These are phyloP conservation scores for Eupithecia centaureata DNA, from an alignment of 2,888 invertebrate genomes.

Conservation along the genomic window DNA sequence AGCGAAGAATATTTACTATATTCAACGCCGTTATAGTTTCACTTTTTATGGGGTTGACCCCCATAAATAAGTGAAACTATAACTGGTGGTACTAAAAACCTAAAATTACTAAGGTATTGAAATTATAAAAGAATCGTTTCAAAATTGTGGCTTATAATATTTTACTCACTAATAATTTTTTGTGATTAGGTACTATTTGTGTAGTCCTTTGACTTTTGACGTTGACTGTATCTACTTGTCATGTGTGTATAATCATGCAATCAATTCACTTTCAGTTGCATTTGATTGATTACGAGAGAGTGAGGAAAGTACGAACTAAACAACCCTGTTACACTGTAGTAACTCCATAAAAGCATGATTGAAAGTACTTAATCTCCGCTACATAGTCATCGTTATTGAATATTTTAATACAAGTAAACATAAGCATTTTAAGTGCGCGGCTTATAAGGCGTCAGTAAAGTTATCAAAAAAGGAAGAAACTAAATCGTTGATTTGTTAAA, in stretches of 20 bases:
- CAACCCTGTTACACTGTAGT: conserved; percentile 37
- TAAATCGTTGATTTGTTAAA: background rate
- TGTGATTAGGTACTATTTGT: background rate
- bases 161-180: background rate
- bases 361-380: too few relatives aligned
- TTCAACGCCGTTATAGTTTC: too few relatives aligned
- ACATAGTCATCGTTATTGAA: too few relatives aligned
- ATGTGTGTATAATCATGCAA: conserved; percentile 59
- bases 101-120: too few relatives aligned
- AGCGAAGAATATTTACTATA: too few relatives aligned
- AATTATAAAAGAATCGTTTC: too few relatives aligned
- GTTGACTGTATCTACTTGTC: conserved; percentile 43
- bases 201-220: background rate
- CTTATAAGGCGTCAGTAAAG: background rate
- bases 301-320: conserved; percentile 53
- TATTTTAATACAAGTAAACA: too few relatives aligned
- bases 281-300: conserved; percentile 48
- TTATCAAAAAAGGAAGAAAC: background rate
- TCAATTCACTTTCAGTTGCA: conserved; percentile 67
- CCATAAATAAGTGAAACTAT: too few relatives aligned
- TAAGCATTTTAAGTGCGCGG: background rate
- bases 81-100: too few relatives aligned
- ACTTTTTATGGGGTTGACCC: too few relatives aligned
- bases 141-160: background rate
- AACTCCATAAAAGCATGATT: conserved; percentile 8